Evolutionary conservation across 2,113 vertebrate genomes (phyloP), one percentile per base, ranked within the genome.

Genomic region (Pterocles gutturalis): DNA sequence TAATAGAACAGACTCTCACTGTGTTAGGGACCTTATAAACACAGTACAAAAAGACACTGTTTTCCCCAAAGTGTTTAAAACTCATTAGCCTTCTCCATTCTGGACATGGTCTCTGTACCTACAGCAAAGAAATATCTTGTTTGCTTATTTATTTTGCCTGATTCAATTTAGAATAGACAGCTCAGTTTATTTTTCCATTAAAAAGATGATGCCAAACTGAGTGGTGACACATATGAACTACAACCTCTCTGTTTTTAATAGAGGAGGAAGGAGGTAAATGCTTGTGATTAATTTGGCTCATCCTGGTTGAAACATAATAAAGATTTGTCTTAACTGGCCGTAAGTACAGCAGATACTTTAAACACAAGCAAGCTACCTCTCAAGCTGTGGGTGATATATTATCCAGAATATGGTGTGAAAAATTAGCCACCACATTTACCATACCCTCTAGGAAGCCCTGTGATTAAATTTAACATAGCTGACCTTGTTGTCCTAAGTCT

Each of bases 391-490:
- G 33, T 94, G 91, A 92, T 81, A 72, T 54, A 95, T 96, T 89
- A 82, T 92, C 73, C 87, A n/a, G 70, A 90, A 90, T 84, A 93
- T 69, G 72, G 93, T 90, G 93, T 85, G 77, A 95, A 95, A 96
- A 97, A 96, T 90, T 92, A 92, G 67, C 48, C 89, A 95, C 76
- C 73, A 43, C 81, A 93, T 96, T 94, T 94, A 67, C 94, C 73
- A 90, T 89, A 94, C 31, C 57, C 55, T 87, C 62, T 93, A 95
- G 87, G 89, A 97, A 95, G 78, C 64, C 64, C 46, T 80, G 51
- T 91, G 95, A 98, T 97, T 97, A 95, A 95, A 97, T 96, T 93
- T 96, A 93, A 96, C 97, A 43, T 78, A 81, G 93, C 89, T 91
- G 96, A 96, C 96, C 92, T 96, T 93, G 72, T 97, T 97, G 91